Base-by-base conservation (phyloP, 1,140 invertebrate species). In the Vanessa atalanta region DNA sequence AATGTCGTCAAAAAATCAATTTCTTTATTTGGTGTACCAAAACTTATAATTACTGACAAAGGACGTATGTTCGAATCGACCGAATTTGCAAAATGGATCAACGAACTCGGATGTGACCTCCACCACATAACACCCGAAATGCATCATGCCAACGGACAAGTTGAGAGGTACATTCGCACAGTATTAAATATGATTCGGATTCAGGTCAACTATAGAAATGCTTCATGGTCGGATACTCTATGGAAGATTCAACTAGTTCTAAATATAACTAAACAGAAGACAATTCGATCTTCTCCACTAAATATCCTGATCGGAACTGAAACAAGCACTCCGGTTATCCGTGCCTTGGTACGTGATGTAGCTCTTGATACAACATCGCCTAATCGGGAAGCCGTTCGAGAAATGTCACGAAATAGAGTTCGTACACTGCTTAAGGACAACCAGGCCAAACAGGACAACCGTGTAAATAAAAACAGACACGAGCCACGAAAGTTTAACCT, bases 61-160 rank as follows among this genome's bases (percentile, higher is more conserved):
- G 64, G 71, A n/a, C 50, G 71, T 11, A 77, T 66, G 70, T 73
- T 77, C 70, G 63, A 77, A 51, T 37, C 57, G 11, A 26, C 60
- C 1, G 20, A 37, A 3, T 70, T 70, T 61, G 6, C 16, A 47
- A 70, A 16, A 14, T 65, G 7, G 16, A 47, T 76, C 15, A 16
- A n/a, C 13, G 70, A 70, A 12, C 4, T 73, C 2, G 71, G 67
- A 23, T 77, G 65, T 60, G 66, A 64, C 3, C 55, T 76, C 13
- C 66, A 77, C 61, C 60, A 70, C 20, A 77, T 77, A 13, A 77
- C 75, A 16, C 67, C 75, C 14, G 71, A 73, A 26, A 77, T 77
- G 67, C 75, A 77, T 14, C 23, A 70, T 16, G 14, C 47, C 5
- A 73, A 73, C 15, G 75, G 66, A 1, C 71, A 77, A 47, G 66